A percentile compares a stretch with the other conserved stretches of the same genome.
phyloP scores from a whole-genome alignment of 1,140 invertebrate species.

The Tetraneura akinire region DNA sequence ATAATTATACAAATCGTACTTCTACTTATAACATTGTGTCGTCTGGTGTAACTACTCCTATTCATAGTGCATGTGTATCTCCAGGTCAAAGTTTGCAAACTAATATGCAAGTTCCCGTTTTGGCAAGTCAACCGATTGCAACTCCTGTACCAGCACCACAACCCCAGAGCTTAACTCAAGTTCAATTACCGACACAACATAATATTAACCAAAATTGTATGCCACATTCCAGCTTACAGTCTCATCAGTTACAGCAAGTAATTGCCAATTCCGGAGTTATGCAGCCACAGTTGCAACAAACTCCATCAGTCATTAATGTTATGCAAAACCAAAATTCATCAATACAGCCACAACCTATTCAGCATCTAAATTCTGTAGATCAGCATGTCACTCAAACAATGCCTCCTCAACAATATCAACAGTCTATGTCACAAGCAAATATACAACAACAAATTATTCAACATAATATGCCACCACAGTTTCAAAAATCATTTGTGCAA shows the following conservation, averaged over 20 bases:
- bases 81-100: slow-evolving; percentile 57
- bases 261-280: slow-evolving; percentile 59
- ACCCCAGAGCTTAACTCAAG: slow-evolving; percentile 59
- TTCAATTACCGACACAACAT: slow-evolving; percentile 59
- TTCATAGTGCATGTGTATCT: slow-evolving; percentile 54
- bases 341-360: slow-evolving; percentile 60
- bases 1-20: slow-evolving; percentile 52
- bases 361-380: slow-evolving; percentile 52
- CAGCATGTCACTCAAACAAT: slow-evolving; percentile 38
- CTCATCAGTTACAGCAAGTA: slow-evolving; percentile 63
- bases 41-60: slow-evolving; percentile 49
- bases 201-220: slow-evolving; percentile 51
- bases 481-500: slow-evolving; percentile 47
- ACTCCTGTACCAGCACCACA: slow-evolving; percentile 56
- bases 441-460: slow-evolving; percentile 48
- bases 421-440: slow-evolving; percentile 36
- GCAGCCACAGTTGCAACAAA: slow-evolving; percentile 57
- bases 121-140: slow-evolving; percentile 18
- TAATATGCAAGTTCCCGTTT: slow-evolving; percentile 51
- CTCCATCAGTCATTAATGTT: slow-evolving; percentile 59
- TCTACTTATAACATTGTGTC: slow-evolving; percentile 46
- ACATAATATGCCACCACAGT: slow-evolving; percentile 30
- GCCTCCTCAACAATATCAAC: slow-evolving; percentile 44
- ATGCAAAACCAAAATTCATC: slow-evolving; percentile 61
- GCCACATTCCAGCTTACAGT: slow-evolving; percentile 61